Percentiles rank a stretch among this genome's conserved stretches.
Conservation (phyloP, 2,888 invertebrate genomes). For the Morpho deidamia region DNA sequence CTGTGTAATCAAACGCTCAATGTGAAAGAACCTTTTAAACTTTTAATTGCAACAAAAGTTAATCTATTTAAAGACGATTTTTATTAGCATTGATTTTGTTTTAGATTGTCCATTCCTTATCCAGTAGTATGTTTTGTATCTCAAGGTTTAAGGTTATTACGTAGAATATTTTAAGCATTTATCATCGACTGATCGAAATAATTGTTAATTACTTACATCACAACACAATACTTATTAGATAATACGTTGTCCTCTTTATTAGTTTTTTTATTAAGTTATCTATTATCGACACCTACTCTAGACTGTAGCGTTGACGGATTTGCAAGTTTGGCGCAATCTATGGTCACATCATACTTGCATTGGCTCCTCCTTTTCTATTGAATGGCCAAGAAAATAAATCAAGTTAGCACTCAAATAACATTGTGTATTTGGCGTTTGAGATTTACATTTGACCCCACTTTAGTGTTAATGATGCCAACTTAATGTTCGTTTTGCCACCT, state of each 20-base stretch:
- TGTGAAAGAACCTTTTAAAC: conserved; percentile 56
- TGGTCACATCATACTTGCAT: neutral
- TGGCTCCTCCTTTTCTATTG: no score
- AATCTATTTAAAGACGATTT: conserved; percentile 29
- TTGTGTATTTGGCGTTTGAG: no score
- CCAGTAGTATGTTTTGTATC: conserved; percentile 49
- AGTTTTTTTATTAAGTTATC: conserved; percentile 40
- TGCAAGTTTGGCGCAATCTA: neutral
- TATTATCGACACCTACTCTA: conserved; percentile 41
- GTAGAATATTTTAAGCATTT: conserved; percentile 51
- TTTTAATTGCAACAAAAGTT: conserved; percentile 65
- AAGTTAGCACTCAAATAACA: no score
- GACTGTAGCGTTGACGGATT: neutral
- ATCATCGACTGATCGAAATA: conserved; percentile 55
- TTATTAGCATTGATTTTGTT: conserved; percentile 34
- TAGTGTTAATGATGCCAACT: no score
- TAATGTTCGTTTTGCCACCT: no score
- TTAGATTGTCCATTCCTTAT: conserved; percentile 66
- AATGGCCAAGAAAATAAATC: no score
- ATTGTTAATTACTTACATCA: conserved; percentile 43
- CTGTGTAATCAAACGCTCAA: conserved; percentile 46
- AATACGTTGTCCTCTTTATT: conserved; percentile 30
- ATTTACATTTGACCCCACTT: no score
- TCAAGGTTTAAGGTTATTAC: conserved; percentile 42
- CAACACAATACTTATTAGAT: neutral